Evolutionary conservation across 2,888 invertebrate species (phyloP), one percentile per base, ranked within the genome.

Genomic region (Chaitophorus viminalis): DNA sequence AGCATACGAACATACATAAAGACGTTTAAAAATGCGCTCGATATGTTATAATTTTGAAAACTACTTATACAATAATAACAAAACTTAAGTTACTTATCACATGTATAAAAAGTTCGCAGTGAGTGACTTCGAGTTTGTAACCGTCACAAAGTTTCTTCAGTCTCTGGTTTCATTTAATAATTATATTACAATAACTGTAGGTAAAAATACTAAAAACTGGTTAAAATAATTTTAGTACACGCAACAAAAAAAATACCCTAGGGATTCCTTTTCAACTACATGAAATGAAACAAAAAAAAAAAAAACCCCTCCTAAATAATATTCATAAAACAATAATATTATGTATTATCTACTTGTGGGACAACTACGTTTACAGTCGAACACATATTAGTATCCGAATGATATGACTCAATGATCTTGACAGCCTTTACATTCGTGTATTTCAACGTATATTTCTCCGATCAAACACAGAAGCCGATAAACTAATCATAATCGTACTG

Each of bases 101-200:
- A 68, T n/a, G 39, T 68, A 21, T 68, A 39, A 79, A 14, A 79
- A 79, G 60, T 79, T 79, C 39, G 21, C 18, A 18, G n/a, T 25
- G 36, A 60, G 60, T 60, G 46, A 77, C 52, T 78, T 78, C 33
- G 54, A 78, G 60, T 78, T 52, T 29, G 65, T 9, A 33, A 65
- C 36, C 65, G 78, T 78, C 36, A 79, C 36, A 65, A 65, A 79
- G 79, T 79, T 79, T 79, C 36, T 36, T 17, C 18, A n/a, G 21
- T 60, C 54, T 31, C 54, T 6, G 31, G 72, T 21, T 8, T 18
- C 36, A 36, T 21, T 36, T 36, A 21, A 36, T 36, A 33, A 36
- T 36, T n/a, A 18, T 14, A 17, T 36, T 9, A 36, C 25, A 33
- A 29, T 68, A n/a, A 68, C 21, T 17, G 9, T 8, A 21, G 18